phyloP scores from a whole-genome alignment of 92 coral and sea anemone species.

The Siderastrea radians region DNA sequence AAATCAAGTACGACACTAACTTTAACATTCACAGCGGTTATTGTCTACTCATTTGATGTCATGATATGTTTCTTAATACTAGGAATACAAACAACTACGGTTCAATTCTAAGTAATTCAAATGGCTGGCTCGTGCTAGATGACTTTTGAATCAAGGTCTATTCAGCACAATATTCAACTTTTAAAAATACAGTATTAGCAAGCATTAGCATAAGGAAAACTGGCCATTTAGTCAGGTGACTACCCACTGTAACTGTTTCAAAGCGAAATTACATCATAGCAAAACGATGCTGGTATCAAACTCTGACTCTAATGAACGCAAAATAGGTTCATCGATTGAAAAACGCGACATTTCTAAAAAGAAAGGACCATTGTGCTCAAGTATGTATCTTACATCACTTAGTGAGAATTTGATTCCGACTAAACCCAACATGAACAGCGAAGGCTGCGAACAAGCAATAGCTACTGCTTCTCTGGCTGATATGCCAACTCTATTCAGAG shows the following conservation, averaged over 20 bases:
- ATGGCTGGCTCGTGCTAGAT: constrained; percentile 16
- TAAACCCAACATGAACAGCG: constrained; percentile 21
- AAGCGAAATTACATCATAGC: no score
- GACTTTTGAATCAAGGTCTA: constrained; percentile 17
- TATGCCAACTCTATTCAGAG: constrained; percentile 21
- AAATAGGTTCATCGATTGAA: constrained; percentile 15
- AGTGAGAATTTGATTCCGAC: constrained; percentile 33
- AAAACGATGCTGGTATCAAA: background rate
- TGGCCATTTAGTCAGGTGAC: no score
- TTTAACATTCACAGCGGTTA: constrained; percentile 31
- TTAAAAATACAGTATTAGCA: constrained; percentile 8
- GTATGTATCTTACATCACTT: constrained; percentile 23
- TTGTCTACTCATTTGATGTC: constrained; percentile 21
- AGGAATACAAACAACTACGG: constrained; percentile 15
- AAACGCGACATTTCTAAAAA: constrained; percentile 23
- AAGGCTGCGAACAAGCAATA: constrained; percentile 8
- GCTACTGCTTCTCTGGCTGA: constrained; percentile 24
- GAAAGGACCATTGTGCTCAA: constrained; percentile 8
- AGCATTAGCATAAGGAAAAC: background rate
- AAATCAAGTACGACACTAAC: constrained; percentile 34
- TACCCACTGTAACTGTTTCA: no score
- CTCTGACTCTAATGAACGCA: constrained; percentile 23
- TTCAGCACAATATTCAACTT: constrained; percentile 24
- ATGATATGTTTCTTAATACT: constrained; percentile 36
- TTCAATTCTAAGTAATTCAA: constrained; percentile 30